Percentiles rank a stretch among this genome's conserved stretches.
These are phyloP conservation scores for Bombus superbus DNA, from an alignment of 1,140 invertebrate species.

Conservation along the genomic window DNA sequence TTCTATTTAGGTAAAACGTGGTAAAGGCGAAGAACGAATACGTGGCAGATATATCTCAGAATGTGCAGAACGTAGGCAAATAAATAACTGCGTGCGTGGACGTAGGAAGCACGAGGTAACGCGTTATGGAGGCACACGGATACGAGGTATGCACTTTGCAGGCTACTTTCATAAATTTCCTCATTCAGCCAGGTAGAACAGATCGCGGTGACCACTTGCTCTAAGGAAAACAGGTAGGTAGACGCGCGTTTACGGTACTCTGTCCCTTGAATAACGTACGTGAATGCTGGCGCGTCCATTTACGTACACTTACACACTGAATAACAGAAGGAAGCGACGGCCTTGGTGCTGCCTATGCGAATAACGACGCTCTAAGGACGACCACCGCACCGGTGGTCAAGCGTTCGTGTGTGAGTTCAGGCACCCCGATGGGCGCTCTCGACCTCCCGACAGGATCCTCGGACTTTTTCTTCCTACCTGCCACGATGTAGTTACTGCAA, in stretches of 20 bases:
- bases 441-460: slow-evolving; percentile 17
- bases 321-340: background rate
- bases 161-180: slow-evolving; percentile 40
- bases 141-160: background rate
- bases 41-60: no score
- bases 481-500: background rate
- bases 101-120: background rate
- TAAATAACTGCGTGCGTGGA: background rate
- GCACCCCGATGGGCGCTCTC: slow-evolving; percentile 23
- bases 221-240: slow-evolving; percentile 5
- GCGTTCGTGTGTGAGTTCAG: background rate
- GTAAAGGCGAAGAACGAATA: no score
- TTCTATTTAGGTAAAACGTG: no score
- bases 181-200: slow-evolving; percentile 17
- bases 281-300: background rate
- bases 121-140: background rate
- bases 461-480: slow-evolving; percentile 21
- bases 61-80: background rate
- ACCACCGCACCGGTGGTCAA: slow-evolving; percentile 23
- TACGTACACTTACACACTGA: background rate
- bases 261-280: background rate
- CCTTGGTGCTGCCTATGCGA: background rate
- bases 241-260: slow-evolving; percentile 6
- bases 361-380: slow-evolving; percentile 7
- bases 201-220: slow-evolving; percentile 20